Base-by-base conservation (phyloP, 2,888 invertebrate genomes). In the Dusona sp. region DNA sequence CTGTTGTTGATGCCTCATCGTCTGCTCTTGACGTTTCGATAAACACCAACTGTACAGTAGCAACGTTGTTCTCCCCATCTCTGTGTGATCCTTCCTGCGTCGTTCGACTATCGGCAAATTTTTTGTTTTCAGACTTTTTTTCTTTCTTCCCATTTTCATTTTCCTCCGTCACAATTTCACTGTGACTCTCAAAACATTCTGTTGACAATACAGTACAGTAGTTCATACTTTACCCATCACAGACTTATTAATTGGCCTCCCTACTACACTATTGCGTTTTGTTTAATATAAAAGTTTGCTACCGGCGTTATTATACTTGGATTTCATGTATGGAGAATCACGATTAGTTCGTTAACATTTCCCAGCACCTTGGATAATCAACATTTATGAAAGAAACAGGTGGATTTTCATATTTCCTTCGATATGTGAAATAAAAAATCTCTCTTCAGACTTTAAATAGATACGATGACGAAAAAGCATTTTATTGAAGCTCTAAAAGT, bases 11-110 rank as follows among this genome's bases (percentile, higher is more conserved):
- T 87, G 83, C 85, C 73, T 75, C 83, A 78, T 79, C 83, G 89
- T 89, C 93, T 93, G 93, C 89, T 86, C 88, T 88, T 93, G 93
- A 93, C 93, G 92, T 93, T 92, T 93, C 91, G 92, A 92, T 93
- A 92, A 92, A 93, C 91, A 90, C 88, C 88, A 88, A 86, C 84
- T 89, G 89, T 89, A 74, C 68, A 82, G 79, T 86, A 86, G 79
- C 83, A 82, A 88, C 85, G 79, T 83, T 79, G 61, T 84, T 87
- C 79, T 79, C 67, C 79, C 25, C 75, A 51, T 79, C 33, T 8
- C 48, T 33, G 51, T 70, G 38, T 65, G 73, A 80, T 80, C 57
- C 77, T 78, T 81, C 54, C 78, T 74, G 19, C 70, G 65, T 75
- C 79, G 65, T 84, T 82, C 75, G 68, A 68, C 64, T 54, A 81